A percentile compares a stretch with the other conserved stretches of the same genome.
phyloP scores from a whole-genome alignment of 2,888 invertebrate species.

The Hylaea fasciaria region DNA sequence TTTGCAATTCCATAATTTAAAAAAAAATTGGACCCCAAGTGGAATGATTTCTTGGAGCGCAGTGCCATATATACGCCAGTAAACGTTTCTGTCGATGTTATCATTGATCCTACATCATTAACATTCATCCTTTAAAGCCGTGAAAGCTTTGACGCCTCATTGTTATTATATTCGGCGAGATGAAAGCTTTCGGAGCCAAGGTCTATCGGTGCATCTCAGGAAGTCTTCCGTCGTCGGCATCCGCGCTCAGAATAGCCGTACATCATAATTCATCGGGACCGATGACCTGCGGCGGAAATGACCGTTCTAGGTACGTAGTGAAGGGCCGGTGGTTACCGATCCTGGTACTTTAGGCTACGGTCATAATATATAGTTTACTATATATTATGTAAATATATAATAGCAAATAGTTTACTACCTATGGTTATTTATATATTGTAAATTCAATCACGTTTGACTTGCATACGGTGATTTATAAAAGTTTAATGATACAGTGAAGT shows the following conservation, averaged over 20 bases:
- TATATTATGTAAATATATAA: no score
- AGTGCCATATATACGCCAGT: no score
- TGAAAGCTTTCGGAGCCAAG: slow-evolving; percentile 32
- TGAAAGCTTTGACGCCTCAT: neutral
- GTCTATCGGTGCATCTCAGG: slow-evolving; percentile 35
- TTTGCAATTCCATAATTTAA: no score
- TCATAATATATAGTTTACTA: no score
- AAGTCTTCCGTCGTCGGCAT: slow-evolving; percentile 56
- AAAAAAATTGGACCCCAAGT: no score
- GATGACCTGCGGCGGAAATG: slow-evolving; percentile 51
- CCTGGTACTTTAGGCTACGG: neutral
- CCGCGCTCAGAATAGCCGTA: slow-evolving; percentile 56
- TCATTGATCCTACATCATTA: neutral
- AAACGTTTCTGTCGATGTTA: no score
- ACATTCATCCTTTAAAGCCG: neutral
- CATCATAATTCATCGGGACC: slow-evolving; percentile 58
- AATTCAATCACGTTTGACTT: no score
- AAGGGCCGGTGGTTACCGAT: slow-evolving; percentile 29
- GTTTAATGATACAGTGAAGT: no score
- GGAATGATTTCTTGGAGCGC: no score
- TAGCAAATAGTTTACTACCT: no score
- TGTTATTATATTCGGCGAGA: slow-evolving; percentile 19
- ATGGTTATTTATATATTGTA: no score
- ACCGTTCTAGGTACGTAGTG: slow-evolving; percentile 45
- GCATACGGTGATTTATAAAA: no score